A percentile compares a stretch with the other conserved stretches of the same genome.
phyloP scores from a whole-genome alignment of 1,140 invertebrate species.

The Andricus grossulariae region DNA sequence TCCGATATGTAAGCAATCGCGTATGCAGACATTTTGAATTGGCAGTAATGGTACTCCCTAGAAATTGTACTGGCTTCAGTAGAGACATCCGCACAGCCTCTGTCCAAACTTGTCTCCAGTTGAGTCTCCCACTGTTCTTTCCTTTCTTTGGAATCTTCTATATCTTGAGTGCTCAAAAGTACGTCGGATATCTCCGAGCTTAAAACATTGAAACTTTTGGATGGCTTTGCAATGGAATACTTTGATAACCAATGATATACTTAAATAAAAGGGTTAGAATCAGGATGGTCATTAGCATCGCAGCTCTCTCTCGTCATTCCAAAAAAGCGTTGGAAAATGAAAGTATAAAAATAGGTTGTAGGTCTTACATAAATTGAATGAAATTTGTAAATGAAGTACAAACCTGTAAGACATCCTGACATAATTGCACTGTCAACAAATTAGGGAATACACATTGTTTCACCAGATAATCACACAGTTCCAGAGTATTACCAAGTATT shows the following conservation, averaged over 20 bases:
- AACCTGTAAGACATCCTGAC: constrained; percentile 31
- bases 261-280: not conserved
- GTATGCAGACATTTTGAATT: not conserved
- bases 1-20: not conserved
- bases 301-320: not conserved
- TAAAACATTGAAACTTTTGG: not conserved
- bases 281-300: not conserved
- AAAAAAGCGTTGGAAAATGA: not conserved
- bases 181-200: no score
- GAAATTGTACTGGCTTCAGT: not conserved
- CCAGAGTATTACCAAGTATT: not conserved
- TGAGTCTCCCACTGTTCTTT: constrained; percentile 17
- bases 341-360: not conserved
- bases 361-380: not conserved
- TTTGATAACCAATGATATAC: not conserved
- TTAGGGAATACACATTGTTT: constrained; percentile 19
- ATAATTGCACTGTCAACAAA: constrained; percentile 36
- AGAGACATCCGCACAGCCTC: not conserved
- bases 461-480: constrained; percentile 27
- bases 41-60: not conserved
- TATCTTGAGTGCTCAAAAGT: constrained; percentile 43
- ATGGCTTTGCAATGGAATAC: not conserved
- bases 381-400: not conserved
- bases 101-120: not conserved
- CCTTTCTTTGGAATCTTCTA: constrained; percentile 20